Evolutionary conservation across 1,140 invertebrate genomes (phyloP).

Genomic region (Drosophila repleta): DNA sequence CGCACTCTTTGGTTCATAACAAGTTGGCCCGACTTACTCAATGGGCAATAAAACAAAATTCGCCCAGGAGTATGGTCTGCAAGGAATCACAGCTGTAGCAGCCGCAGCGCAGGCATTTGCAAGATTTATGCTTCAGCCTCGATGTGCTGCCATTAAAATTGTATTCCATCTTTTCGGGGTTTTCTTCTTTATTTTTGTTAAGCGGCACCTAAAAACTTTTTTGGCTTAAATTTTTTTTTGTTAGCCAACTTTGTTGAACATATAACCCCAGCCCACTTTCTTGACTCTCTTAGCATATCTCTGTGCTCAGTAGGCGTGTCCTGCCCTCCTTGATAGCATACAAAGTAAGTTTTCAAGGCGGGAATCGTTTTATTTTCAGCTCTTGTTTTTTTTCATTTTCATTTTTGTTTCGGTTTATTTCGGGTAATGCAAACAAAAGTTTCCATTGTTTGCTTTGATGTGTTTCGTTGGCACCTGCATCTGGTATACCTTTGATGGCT

Average conservation of each 20-base stretch:
- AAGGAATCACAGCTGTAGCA: constrained; percentile 34
- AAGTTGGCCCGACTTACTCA: constrained; percentile 33
- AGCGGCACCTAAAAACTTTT: constrained; percentile 28
- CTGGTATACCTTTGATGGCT: constrained; percentile 15
- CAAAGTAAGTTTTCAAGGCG: constrained; percentile 39
- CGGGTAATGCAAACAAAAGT: constrained; percentile 19
- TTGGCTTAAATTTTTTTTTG: constrained; percentile 15
- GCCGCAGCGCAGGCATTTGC: constrained; percentile 20
- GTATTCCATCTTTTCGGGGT: constrained; percentile 53
- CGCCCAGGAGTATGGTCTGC: constrained; percentile 36
- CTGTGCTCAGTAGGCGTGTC: constrained; percentile 22
- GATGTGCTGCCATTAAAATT: constrained; percentile 51
- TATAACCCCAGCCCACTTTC: background rate
- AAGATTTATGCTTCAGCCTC: constrained; percentile 59
- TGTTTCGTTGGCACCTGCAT: constrained; percentile 39
- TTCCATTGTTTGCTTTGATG: constrained; percentile 45
- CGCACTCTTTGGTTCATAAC: background rate
- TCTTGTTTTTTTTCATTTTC: background rate
- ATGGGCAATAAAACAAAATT: constrained; percentile 53
- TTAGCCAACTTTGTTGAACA: constrained; percentile 14
- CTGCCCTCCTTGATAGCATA: constrained; percentile 20
- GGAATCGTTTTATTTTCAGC: constrained; percentile 6
- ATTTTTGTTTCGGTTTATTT: background rate
- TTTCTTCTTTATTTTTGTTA: constrained; percentile 26
- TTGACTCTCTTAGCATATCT: constrained; percentile 29